Percentiles rank a stretch among this genome's conserved stretches.
Conservation (phyloP, 2,113 vertebrate genomes). For the Falco punctatus region DNA sequence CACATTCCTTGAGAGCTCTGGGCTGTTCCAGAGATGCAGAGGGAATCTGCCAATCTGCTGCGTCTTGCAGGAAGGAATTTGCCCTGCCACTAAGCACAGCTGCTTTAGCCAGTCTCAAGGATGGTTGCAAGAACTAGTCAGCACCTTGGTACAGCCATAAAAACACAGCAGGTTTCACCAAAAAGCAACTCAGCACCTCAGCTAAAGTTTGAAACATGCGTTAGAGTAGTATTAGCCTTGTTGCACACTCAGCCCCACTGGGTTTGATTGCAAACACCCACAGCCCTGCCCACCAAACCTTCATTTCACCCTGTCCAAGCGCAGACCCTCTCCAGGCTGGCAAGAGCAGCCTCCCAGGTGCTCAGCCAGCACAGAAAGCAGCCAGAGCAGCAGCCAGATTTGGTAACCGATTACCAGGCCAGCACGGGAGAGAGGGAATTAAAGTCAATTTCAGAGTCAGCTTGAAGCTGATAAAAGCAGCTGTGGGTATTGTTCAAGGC, state of each 20-base stretch:
- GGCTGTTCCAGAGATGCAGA: not conserved
- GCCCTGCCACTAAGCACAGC: not conserved
- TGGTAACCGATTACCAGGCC: not conserved
- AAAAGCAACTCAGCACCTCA: not conserved
- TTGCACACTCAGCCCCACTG: not conserved
- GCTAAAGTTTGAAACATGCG: fast-evolving
- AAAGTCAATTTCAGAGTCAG: not conserved
- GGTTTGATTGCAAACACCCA: not conserved
- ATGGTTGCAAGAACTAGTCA: not conserved
- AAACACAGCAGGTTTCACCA: not conserved
- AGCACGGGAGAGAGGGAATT: not conserved
- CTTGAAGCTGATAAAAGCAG: not conserved
- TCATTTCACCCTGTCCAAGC: not conserved
- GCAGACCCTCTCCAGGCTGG: not conserved
- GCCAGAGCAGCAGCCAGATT: not conserved
- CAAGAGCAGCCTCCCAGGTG: not conserved
- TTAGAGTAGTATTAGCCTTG: not conserved
- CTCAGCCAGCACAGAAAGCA: not conserved
- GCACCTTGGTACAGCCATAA: not conserved
- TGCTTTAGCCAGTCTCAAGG: not conserved
- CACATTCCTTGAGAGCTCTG: not conserved
- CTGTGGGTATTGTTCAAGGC: not conserved
- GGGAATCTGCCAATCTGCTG: not conserved
- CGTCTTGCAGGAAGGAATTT: not conserved
- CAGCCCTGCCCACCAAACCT: not conserved